These are phyloP conservation scores for Theocolax elegans DNA, from an alignment of 1,140 invertebrate species.

Conservation along the genomic window DNA sequence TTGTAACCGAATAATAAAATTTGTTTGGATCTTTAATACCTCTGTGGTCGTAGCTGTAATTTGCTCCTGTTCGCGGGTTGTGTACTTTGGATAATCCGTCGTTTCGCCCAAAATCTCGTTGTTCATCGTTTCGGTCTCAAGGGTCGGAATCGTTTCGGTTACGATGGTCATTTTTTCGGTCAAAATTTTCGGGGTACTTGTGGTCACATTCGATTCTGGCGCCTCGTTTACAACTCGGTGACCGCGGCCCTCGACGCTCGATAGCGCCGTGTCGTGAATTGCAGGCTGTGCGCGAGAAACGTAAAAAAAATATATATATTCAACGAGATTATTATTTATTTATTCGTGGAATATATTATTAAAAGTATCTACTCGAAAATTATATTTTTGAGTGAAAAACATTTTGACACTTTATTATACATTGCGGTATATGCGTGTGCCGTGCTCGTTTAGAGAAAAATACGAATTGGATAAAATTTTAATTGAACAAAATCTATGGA, in stretches of 20 bases:
- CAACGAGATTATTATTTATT: too few relatives aligned
- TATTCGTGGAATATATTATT: too few relatives aligned
- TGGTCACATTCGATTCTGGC: slow-evolving; percentile 16
- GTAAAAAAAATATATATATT: background rate
- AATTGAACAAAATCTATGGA: too few relatives aligned
- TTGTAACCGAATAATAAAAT: too few relatives aligned
- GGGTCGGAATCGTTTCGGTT: slow-evolving; percentile 51
- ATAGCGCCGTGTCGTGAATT: slow-evolving; percentile 43
- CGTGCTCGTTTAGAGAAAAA: too few relatives aligned
- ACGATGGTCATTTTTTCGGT: slow-evolving; percentile 32
- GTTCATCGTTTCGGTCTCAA: slow-evolving; percentile 60
- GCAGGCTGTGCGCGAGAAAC: slow-evolving; percentile 40
- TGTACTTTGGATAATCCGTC: slow-evolving; percentile 54
- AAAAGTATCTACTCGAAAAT: too few relatives aligned
- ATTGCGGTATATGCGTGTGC: too few relatives aligned
- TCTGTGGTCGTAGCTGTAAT: slow-evolving; percentile 41
- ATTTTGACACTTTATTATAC: too few relatives aligned
- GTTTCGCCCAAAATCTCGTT: slow-evolving; percentile 61
- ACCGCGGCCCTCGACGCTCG: slow-evolving; percentile 57
- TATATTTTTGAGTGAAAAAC: too few relatives aligned
- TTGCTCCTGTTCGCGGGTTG: slow-evolving; percentile 46
- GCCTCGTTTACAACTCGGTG: slow-evolving; percentile 57
- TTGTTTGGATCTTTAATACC: slow-evolving; percentile 37
- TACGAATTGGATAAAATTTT: too few relatives aligned
- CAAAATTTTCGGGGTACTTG: background rate